These are phyloP conservation scores for Synergus laeviventris DNA, from an alignment of 2,888 invertebrate genomes.

Conservation along the genomic window DNA sequence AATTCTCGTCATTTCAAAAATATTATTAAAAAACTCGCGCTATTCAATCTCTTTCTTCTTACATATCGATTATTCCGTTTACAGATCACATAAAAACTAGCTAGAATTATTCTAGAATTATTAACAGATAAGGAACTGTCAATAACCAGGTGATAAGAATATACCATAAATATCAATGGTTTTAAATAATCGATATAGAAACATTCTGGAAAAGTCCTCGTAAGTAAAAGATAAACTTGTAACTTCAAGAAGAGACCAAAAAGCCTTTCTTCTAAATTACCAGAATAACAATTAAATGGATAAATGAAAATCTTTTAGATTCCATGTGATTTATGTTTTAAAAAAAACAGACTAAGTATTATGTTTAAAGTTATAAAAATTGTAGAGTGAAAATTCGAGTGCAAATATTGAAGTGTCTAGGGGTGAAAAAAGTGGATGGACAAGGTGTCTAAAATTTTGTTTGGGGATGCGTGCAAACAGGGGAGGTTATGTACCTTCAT, in stretches of 20 bases:
- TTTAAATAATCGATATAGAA: too few relatives aligned
- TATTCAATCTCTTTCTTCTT: not conserved
- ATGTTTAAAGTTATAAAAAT: not conserved
- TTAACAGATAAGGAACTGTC: not conserved
- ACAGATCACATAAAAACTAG: not conserved
- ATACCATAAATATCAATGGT: too few relatives aligned
- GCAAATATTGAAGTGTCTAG: not conserved
- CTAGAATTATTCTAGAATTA: not conserved
- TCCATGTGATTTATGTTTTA: not conserved
- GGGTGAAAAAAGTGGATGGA: not conserved
- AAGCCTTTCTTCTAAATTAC: not conserved
- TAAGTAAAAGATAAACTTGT: too few relatives aligned
- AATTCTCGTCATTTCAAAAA: not conserved
- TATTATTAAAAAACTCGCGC: not conserved
- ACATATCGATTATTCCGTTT: not conserved
- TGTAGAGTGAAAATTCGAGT: not conserved
- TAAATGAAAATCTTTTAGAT: not conserved
- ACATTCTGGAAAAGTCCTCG: too few relatives aligned
- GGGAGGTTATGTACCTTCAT: conserved; percentile 56
- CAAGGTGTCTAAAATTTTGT: not conserved
- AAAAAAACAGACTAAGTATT: not conserved
- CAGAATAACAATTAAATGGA: not conserved
- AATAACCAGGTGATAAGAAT: not conserved
- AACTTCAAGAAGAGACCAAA: not conserved
- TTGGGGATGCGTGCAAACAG: conserved; percentile 9